Conservation (phyloP, 2,888 invertebrate species). For the Caenorhabditis sulstoni region DNA sequence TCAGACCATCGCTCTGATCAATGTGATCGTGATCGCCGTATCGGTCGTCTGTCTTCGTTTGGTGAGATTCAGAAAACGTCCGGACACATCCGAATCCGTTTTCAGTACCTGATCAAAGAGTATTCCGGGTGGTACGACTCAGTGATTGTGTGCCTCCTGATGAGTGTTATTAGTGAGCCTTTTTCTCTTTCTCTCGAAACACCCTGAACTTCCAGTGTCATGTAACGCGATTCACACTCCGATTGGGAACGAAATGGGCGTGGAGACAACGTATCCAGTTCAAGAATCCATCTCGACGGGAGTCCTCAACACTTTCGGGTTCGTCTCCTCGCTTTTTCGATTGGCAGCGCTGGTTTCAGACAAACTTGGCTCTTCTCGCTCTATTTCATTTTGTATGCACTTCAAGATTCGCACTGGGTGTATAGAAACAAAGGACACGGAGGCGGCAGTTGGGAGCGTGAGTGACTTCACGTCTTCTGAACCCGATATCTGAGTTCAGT, state of each 20-base stretch:
- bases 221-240: constrained; percentile 41
- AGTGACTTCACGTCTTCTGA: background rate
- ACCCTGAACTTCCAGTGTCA: constrained; percentile 32
- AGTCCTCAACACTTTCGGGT: constrained; percentile 74
- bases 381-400: constrained; percentile 47
- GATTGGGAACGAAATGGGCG: constrained; percentile 73
- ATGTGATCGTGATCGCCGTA: constrained; percentile 15
- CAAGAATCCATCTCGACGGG: constrained; percentile 78
- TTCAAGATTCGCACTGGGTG: constrained; percentile 38
- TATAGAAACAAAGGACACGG: constrained; percentile 28
- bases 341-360: constrained; percentile 20
- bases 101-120: constrained; percentile 38
- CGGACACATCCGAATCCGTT: background rate
- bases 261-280: constrained; percentile 78
- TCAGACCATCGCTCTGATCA: constrained; percentile 29
- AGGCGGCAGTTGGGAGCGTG: constrained; percentile 50
- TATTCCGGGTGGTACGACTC: constrained; percentile 50
- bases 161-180: constrained; percentile 40
- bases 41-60: constrained; percentile 27
- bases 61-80: constrained; percentile 1
- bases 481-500: constrained; percentile 21
- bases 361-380: constrained; percentile 42
- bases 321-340: no score
- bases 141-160: constrained; percentile 34
- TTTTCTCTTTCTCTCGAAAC: background rate